Base-by-base conservation (phyloP, 2,888 invertebrate genomes). In the Pandemis heparana region DNA sequence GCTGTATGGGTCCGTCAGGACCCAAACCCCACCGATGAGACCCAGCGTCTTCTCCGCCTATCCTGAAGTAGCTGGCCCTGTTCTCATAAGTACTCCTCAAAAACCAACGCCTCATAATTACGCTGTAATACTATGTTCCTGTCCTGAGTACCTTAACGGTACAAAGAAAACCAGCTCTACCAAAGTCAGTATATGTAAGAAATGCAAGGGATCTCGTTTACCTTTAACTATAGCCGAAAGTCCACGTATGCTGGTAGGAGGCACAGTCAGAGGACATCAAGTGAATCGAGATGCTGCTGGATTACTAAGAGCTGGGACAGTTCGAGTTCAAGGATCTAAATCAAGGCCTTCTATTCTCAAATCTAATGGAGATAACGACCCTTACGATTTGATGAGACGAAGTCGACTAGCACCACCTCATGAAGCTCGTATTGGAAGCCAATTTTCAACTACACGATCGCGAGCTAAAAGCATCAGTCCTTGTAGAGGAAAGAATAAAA, bases 381-480 rank as follows among this genome's bases (percentile, higher is more conserved):
- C 98, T 0, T 98, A 98, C 89, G 97, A 98, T 88, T 95, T 97
- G 78, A 97, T 98, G 97, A 95, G 98, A 82, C 95, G 97, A 78
- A 97, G 96, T 78, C 95, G 98, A 74, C 88, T 98, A 72, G 93
- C 96, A 48, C 96, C 97, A 64, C 96, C 97, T 79, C 90, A 88
- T 89, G 95, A 93, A 93, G 86, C 92, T 91, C 94, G 91, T 73
- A 91, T 93, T 75, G 95, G 93, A 75, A 95, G 94, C 85, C 94
- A 95, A 75, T 95, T 95, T 84, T 89, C 93, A 39, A 90, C 93
- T 10, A 89, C 91, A 39, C 85, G 95, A 78, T 94, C 92, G 77
- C 87, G 95, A 75, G 95, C 95, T 43, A 95, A 95, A 87, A 95
- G 95, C 82, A 94, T 95, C 73, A 95, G 95, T 79, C 95, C 96